Conservation (phyloP, 2,888 invertebrate genomes). For the Andrena dorsata region DNA sequence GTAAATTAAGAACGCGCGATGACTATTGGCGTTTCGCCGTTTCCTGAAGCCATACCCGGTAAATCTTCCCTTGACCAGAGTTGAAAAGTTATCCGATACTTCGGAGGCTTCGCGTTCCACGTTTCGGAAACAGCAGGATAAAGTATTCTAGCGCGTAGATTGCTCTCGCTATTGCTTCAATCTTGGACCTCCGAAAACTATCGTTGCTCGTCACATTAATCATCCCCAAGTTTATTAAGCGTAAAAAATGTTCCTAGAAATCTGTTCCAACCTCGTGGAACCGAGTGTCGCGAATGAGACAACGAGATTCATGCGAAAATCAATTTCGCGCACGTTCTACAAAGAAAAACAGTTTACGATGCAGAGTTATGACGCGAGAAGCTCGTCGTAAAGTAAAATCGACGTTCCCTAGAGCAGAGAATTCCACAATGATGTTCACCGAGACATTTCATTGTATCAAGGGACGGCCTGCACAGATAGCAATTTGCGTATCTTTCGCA, state of each 20-base stretch:
- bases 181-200: not conserved
- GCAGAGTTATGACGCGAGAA: conserved; percentile 2
- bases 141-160: conserved; percentile 8
- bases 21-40: conserved; percentile 62
- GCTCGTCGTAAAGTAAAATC: conserved; percentile 24
- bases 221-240: not conserved
- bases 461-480: not conserved
- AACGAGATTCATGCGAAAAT: conserved; percentile 45
- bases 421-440: not conserved
- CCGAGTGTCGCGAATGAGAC: not conserved
- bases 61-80: conserved; percentile 59
- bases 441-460: conserved; percentile 4
- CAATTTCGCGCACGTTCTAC: conserved; percentile 30
- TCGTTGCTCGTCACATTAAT: not conserved
- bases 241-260: not conserved
- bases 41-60: conserved; percentile 67
- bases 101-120: conserved; percentile 66
- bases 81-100: conserved; percentile 72
- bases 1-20: conserved; percentile 44
- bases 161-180: not conserved
- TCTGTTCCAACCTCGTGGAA: not conserved
- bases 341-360: conserved; percentile 6
- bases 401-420: not conserved
- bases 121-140: conserved; percentile 11
- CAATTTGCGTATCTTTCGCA: conserved; percentile 19